Percentiles rank a stretch among this genome's conserved stretches.
Evolutionary conservation across 1,140 invertebrate species (phyloP).

Genomic region (Diachasmimorpha longicaudata): DNA sequence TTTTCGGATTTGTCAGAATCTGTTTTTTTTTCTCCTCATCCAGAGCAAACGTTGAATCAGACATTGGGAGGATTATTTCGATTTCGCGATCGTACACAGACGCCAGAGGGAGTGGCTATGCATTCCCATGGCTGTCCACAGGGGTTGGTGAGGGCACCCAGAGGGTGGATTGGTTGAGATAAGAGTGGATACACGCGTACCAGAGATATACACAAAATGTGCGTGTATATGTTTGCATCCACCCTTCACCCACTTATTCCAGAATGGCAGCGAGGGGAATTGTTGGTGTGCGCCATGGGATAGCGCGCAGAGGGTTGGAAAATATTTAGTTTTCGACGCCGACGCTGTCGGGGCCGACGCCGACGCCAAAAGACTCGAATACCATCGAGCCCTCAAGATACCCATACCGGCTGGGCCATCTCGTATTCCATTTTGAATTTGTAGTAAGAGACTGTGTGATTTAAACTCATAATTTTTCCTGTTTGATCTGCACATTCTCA

Average conservation of each 20-base stretch:
- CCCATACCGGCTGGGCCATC: not conserved
- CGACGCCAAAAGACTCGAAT: conserved; percentile 5
- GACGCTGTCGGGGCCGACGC: conserved; percentile 13
- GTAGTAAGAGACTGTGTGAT: conserved; percentile 28
- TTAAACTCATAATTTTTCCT: not conserved
- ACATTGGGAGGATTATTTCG: not conserved
- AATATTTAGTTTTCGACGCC: conserved; percentile 16
- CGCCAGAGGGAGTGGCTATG: not conserved
- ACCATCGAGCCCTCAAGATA: not conserved
- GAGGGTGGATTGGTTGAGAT: no score
- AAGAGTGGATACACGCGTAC: no score
- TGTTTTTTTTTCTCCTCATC: not conserved
- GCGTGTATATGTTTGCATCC: conserved; percentile 6
- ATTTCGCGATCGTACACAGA: not conserved
- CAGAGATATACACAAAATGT: not conserved
- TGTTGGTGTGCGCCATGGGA: conserved; percentile 13
- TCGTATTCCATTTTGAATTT: conserved; percentile 38
- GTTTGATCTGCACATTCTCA: not conserved
- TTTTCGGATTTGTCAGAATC: not conserved
- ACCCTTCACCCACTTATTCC: not conserved
- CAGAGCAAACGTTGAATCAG: not conserved
- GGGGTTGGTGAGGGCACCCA: no score
- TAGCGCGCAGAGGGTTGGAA: conserved; percentile 22
- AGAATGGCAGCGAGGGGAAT: not conserved
- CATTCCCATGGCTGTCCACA: no score